These are phyloP conservation scores for Euzophera pinguis DNA, from an alignment of 2,888 invertebrate species.

Conservation along the genomic window DNA sequence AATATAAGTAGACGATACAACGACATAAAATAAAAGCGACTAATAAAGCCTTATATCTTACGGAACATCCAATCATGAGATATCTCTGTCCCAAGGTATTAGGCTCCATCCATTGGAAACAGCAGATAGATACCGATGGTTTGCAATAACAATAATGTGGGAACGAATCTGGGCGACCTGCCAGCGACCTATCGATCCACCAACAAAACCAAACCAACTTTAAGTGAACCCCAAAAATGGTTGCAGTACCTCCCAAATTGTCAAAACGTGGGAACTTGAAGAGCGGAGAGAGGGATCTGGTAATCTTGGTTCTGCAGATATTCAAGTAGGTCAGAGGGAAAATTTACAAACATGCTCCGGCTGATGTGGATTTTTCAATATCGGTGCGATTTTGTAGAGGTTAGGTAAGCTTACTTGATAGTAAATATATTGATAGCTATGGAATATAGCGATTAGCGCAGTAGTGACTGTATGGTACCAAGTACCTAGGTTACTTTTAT, in stretches of 20 bases:
- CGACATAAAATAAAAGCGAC: slow-evolving; percentile 18
- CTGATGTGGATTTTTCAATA: slow-evolving; percentile 63
- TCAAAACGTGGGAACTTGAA: slow-evolving; percentile 30
- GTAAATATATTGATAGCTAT: slow-evolving; percentile 31
- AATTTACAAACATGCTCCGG: slow-evolving; percentile 68
- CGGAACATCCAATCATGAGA: slow-evolving; percentile 31
- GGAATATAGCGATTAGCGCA: not conserved
- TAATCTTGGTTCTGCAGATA: slow-evolving; percentile 54
- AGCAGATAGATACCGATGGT: slow-evolving; percentile 67
- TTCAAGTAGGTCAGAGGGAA: slow-evolving; percentile 78
- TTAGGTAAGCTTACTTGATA: slow-evolving; percentile 63
- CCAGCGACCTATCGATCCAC: slow-evolving; percentile 75
- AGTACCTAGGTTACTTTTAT: too few relatives aligned
- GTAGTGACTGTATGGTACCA: too few relatives aligned
- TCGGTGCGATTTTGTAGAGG: slow-evolving; percentile 65
- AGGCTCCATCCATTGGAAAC: slow-evolving; percentile 69
- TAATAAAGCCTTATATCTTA: slow-evolving; percentile 32
- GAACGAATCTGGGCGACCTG: slow-evolving; percentile 75
- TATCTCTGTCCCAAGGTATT: slow-evolving; percentile 61
- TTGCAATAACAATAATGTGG: slow-evolving; percentile 78
- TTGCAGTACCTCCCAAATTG: slow-evolving; percentile 44
- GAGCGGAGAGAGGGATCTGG: slow-evolving; percentile 47
- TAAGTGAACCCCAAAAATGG: slow-evolving; percentile 58
- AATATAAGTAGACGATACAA: slow-evolving; percentile 11
- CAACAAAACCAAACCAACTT: slow-evolving; percentile 51